Base-by-base conservation (phyloP, 2,113 vertebrate species). In the Paramisgurnus dabryanus region DNA sequence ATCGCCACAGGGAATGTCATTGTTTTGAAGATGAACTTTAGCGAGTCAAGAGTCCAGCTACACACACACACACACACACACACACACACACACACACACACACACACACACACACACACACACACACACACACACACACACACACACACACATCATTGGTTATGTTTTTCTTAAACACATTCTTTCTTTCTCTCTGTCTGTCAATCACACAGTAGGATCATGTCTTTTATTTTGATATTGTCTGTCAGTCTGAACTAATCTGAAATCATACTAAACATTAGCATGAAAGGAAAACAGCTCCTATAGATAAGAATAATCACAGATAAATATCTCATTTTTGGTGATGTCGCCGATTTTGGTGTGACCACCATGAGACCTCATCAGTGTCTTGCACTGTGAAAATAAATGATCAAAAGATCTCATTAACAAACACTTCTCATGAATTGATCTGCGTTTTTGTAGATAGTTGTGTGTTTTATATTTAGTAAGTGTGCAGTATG, bases 21-120 rank as follows among this genome's bases (percentile, higher is more conserved):
- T 97, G 96, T 96, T 98, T 97, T 94, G 95, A 91, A 95, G 95
- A 95, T 94, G 92, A 93, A 95, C 94, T 40, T 91, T 88, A 92
- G 90, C 89, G 87, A 89, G 93, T 93, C 96, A 96, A 96, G 95
- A 96, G 94, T 94, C 96, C 95, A 97, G 95, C 95, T 96, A 40
- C 17, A 65, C 75, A 66, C 65, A 67, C 66, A 45, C 63, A 64
- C 79, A 75, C 70, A 80, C 70, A 67, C 45, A 6, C 45, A 47
- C 45, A 47, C 45, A 47, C 45, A 47, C 45, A 47, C 45, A 47
- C 45, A 47, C 45, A 47, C 45, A 47, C 47, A 65, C 58, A 65
- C 78, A 72, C 68, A 50, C 66, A 69, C 43, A 55, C 22, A 53
- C n/a, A n/a, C 41, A 41, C 45, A 66, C 40, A 39, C 41, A 41